Evolutionary conservation across 2,888 invertebrate genomes (phyloP).

Genomic region (Aleiodes testaceus): DNA sequence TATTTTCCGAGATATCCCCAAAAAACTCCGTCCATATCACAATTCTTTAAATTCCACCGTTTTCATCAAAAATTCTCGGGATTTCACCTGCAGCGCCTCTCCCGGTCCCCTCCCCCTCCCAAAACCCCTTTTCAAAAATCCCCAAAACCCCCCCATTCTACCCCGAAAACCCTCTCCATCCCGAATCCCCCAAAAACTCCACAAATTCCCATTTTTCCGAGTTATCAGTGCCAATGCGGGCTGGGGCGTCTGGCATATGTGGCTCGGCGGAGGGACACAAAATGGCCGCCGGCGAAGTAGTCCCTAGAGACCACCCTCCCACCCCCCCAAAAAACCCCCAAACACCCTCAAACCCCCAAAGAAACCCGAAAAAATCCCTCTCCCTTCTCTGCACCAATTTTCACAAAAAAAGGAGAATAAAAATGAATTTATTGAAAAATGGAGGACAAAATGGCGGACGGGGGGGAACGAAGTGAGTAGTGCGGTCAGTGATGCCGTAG

Average conservation of each 20-base stretch:
- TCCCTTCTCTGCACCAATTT: neutral
- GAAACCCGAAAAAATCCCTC: constrained; percentile 1
- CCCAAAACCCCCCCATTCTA: no score
- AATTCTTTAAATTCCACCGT: no score
- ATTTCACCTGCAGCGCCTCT: no score
- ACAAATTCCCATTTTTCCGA: no score
- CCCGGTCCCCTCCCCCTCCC: no score
- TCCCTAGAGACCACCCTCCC: constrained; percentile 45
- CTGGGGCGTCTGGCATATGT: neutral
- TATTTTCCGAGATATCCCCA: no score
- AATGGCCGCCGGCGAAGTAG: constrained; percentile 47
- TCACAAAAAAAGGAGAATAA: constrained; percentile 1
- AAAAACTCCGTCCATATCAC: no score
- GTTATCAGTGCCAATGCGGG: neutral
- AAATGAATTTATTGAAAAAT: constrained; percentile 2
- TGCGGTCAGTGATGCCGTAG: constrained; percentile 71
- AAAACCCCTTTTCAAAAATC: no score
- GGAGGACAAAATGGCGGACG: neutral
- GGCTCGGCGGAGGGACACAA: constrained; percentile 42
- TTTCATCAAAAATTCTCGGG: no score
- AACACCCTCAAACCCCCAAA: neutral
- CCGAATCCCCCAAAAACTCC: no score
- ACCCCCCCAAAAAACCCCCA: neutral
- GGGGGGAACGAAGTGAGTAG: constrained; percentile 50
- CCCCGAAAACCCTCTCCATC: no score